Evolutionary conservation across 2,888 invertebrate genomes (phyloP).

Genomic region (Drosophila borealis): DNA sequence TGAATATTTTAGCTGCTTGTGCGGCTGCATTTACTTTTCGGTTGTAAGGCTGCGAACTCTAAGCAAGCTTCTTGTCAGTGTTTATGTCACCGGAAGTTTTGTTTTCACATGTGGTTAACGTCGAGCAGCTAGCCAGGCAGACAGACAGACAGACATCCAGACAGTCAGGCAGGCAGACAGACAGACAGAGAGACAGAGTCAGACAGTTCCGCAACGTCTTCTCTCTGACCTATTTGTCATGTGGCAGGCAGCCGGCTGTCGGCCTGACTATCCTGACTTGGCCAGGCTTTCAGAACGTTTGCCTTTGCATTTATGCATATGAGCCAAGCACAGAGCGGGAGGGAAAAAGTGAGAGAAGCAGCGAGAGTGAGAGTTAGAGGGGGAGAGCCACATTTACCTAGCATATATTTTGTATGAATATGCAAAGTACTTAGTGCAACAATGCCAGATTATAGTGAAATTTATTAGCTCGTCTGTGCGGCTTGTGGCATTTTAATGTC

Average conservation of each 20-base stretch:
- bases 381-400: conserved; percentile 31
- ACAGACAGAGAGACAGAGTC: conserved; percentile 5
- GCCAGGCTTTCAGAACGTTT: conserved; percentile 38
- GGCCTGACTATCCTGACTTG: conserved; percentile 30
- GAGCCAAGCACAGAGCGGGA: conserved; percentile 29
- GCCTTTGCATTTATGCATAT: conserved; percentile 67
- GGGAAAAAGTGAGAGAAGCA: no score
- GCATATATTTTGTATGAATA: conserved; percentile 72
- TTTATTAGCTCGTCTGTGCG: conserved; percentile 72
- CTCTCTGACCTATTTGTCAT: conserved; percentile 69
- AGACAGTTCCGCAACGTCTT: conserved; percentile 37
- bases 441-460: conserved; percentile 78
- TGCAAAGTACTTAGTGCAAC: conserved; percentile 81
- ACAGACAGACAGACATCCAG: conserved; percentile 29
- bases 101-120: conserved; percentile 81
- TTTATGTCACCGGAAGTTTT: conserved; percentile 80
- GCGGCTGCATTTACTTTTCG: conserved; percentile 69
- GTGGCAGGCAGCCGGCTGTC: conserved; percentile 44
- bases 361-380: not conserved
- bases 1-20: conserved; percentile 77
- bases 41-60: conserved; percentile 42
- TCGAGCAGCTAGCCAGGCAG: conserved; percentile 59
- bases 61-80: conserved; percentile 79
- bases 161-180: conserved; percentile 10
- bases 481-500: conserved; percentile 53